These are phyloP conservation scores for Macrotis lagotis DNA, from an alignment of 2,113 vertebrate genomes.

Conservation along the genomic window DNA sequence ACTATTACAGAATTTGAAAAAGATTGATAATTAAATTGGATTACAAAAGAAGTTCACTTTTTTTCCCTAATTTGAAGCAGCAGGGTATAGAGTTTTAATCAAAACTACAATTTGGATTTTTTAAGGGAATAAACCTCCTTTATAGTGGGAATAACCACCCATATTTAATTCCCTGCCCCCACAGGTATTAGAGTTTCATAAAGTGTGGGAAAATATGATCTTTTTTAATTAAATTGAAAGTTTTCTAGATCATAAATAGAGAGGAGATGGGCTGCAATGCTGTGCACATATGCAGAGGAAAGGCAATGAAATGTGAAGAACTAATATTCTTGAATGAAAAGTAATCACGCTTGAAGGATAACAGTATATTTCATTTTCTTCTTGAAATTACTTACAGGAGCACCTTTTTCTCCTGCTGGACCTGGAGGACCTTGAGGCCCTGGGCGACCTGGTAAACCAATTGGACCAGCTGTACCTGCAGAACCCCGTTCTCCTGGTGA, in stretches of 20 bases:
- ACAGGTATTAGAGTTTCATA: constrained; percentile 53
- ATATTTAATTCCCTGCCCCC: constrained; percentile 24
- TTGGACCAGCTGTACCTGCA: constrained; percentile 94
- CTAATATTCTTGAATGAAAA: constrained; percentile 35
- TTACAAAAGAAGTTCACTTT: neutral
- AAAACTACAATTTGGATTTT: constrained; percentile 69
- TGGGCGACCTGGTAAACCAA: constrained; percentile 93
- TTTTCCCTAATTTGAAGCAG: constrained; percentile 49
- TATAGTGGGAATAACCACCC: constrained; percentile 55
- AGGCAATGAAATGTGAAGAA: constrained; percentile 48
- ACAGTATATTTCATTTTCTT: neutral
- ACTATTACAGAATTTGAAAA: constrained; percentile 40
- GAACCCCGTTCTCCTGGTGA: constrained; percentile 95
- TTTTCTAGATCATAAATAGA: constrained; percentile 63
- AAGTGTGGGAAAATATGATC: constrained; percentile 58
- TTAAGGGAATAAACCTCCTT: constrained; percentile 52
- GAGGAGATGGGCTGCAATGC: constrained; percentile 32
- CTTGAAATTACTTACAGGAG: constrained; percentile 88
- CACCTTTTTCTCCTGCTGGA: constrained; percentile 96
- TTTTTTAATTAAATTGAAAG: constrained; percentile 64
- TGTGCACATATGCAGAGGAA: constrained; percentile 26
- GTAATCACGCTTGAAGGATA: constrained; percentile 53
- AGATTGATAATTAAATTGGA: constrained; percentile 11
- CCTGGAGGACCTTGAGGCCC: constrained; percentile 96
- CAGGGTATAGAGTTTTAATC: constrained; percentile 68